Base-by-base conservation (phyloP, 2,113 vertebrate genomes). In the Xiphorhynchus elegans region DNA sequence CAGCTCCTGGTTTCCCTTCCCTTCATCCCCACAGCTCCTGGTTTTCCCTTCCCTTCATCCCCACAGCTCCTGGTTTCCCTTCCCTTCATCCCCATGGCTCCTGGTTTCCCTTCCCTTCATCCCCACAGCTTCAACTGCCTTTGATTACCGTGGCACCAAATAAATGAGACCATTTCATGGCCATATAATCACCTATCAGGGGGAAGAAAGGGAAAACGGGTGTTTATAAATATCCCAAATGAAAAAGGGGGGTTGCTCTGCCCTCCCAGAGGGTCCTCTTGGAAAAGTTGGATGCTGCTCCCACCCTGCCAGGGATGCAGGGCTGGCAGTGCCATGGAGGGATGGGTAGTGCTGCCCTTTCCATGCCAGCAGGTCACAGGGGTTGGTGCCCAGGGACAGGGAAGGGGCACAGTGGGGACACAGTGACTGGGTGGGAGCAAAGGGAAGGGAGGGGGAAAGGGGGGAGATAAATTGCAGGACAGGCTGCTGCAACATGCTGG, bases 61-160 rank as follows among this genome's bases (percentile, higher is more conserved):
- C 97, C 94, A 88, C 87, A 76, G 88, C 96, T 96, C 73, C 96
- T 97, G 95, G 96, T 96, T 98, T 96, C 91, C 96, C 79, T 97
- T 96, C 89, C 94, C 95, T 96, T 95, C 89, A 74, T 97, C 75
- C 84, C 97, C 94, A 88, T 85, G 95, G 95, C 93, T 94, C 73
- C 96, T 97, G 95, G 96, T 96, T 98, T 96, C 91, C 95, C 79
- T 97, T 96, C 89, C 94, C 95, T 96, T 95, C 90, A 75, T 97
- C 75, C 84, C 97, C 94, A 88, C 87, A 76, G 87, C 96, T 96
- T 97, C 96, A 94, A 98, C 97, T 98, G 98, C 98, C 97, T 98
- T 96, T 97, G 97, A 98, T 98, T 98, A 98, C 96, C 90, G 96
- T 97, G 97, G 97, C 97, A 97, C 97, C 98, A 98, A 97, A 98